Conservation (phyloP, 2,113 vertebrate genomes). For the Charina bottae region DNA sequence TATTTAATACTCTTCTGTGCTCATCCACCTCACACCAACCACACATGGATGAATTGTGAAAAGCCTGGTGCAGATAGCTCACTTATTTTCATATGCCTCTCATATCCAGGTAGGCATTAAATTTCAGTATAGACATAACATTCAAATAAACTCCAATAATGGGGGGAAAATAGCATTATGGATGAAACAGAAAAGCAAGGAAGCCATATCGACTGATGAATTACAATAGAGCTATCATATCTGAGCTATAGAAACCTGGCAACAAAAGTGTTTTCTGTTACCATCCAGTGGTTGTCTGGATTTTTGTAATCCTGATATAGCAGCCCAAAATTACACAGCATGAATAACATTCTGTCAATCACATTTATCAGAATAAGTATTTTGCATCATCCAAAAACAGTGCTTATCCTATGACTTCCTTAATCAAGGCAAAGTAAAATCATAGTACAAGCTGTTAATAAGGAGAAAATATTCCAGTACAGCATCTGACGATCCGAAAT, state of each 20-base stretch:
- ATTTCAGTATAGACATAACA: background rate
- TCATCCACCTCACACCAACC: background rate
- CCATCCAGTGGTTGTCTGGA: too few relatives aligned
- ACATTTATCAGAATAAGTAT: background rate
- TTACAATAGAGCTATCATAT: too few relatives aligned
- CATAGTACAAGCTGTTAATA: background rate
- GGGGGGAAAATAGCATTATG: background rate
- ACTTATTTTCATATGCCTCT: background rate
- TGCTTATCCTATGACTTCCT: background rate
- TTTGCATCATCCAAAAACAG: background rate
- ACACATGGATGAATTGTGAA: background rate
- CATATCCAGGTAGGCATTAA: constrained; percentile 8
- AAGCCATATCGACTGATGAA: background rate
- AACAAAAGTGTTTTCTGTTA: too few relatives aligned
- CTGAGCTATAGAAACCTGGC: too few relatives aligned
- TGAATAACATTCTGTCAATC: background rate
- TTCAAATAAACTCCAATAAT: background rate
- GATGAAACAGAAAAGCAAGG: constrained; percentile 16
- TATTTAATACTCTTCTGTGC: background rate
- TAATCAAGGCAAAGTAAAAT: background rate
- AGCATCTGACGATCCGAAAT: background rate
- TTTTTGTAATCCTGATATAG: too few relatives aligned
- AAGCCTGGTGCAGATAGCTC: background rate
- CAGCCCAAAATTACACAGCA: background rate
- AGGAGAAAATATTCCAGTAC: too few relatives aligned